Conservation (phyloP, 2,113 vertebrate genomes). For the Tetrao urogallus region DNA sequence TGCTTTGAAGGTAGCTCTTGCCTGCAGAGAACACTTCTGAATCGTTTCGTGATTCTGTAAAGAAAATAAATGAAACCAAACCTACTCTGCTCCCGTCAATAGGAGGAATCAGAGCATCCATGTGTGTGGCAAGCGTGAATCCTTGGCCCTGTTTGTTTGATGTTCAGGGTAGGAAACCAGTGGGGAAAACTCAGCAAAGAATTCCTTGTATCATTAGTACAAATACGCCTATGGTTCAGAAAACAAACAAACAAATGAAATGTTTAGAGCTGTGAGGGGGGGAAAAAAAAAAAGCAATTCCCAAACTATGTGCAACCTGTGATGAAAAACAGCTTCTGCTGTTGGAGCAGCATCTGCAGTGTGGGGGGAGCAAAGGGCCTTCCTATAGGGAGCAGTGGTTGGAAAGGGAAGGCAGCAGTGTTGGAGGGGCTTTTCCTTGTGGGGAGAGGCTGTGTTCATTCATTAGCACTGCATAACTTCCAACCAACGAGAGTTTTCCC, state of each 20-base stretch:
- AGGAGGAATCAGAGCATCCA: not conserved
- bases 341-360: not conserved
- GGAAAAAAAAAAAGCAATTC: not conserved
- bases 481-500: not conserved
- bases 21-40: slow-evolving; percentile 22
- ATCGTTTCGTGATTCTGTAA: slow-evolving; percentile 22
- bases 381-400: not conserved
- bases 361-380: not conserved
- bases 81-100: not conserved
- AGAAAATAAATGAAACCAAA: slow-evolving; percentile 17
- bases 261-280: not conserved
- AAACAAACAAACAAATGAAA: not conserved
- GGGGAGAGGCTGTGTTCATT: not conserved
- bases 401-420: not conserved
- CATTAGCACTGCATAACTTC: not conserved
- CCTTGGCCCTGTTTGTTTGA: not conserved
- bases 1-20: not conserved
- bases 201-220: not conserved
- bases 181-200: slow-evolving; percentile 26
- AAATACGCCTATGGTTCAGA: slow-evolving; percentile 6
- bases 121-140: not conserved
- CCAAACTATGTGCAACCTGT: not conserved
- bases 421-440: not conserved
- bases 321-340: not conserved
- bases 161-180: slow-evolving; percentile 27